Evolutionary conservation across 1,140 invertebrate genomes (phyloP).

Genomic region (Parasteatoda tepidariorum): DNA sequence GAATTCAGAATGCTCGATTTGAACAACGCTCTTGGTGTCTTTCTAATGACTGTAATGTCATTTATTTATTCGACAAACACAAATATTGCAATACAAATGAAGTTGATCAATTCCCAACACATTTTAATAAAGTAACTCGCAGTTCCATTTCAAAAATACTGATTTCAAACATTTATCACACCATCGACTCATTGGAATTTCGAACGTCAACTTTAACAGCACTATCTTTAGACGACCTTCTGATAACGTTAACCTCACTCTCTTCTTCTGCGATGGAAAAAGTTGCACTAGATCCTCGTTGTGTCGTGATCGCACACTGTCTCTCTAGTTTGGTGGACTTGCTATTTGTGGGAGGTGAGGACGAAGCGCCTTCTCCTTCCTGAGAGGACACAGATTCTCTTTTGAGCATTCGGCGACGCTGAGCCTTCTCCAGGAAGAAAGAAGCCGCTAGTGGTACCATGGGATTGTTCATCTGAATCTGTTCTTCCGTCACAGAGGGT

Average conservation of each 20-base stretch:
- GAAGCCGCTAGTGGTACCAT: constrained; percentile 22
- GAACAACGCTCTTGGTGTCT: too few species aligned
- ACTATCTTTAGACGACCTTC: not conserved
- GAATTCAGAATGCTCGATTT: too few species aligned
- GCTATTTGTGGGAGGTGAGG: not conserved
- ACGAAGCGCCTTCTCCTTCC: not conserved
- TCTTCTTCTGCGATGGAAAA: constrained; percentile 8
- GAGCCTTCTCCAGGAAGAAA: constrained; percentile 47
- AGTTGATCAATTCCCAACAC: too few species aligned
- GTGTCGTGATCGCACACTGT: constrained; percentile 7
- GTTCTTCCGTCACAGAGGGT: not conserved
- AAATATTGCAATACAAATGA: too few species aligned
- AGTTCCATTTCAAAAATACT: too few species aligned
- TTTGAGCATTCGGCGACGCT: not conserved
- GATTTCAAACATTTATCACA: not conserved
- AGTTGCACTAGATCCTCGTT: not conserved
- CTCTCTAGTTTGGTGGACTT: constrained; percentile 14
- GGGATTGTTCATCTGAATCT: constrained; percentile 2
- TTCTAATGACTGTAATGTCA: too few species aligned
- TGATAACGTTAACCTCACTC: not conserved
- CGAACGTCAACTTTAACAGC: not conserved
- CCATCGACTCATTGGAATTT: constrained; percentile 22
- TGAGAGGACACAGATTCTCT: not conserved
- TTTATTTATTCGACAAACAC: too few species aligned
- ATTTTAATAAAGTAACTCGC: too few species aligned